Evolutionary conservation across 2,888 invertebrate species (phyloP), one percentile per base, ranked within the genome.

Genomic region (Drosophila barbarae): DNA sequence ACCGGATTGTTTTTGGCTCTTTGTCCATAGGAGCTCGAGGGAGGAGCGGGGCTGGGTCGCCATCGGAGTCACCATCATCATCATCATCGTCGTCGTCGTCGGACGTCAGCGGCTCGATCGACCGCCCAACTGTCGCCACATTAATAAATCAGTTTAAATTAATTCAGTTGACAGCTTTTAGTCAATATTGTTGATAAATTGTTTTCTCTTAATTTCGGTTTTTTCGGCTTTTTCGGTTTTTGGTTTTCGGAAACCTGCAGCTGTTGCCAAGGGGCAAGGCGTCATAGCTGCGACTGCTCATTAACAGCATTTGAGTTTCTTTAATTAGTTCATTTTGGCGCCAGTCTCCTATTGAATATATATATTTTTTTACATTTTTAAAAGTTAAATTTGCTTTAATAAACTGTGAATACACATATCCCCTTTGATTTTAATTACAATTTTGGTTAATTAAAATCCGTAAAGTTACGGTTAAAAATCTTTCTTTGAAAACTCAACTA

Each of bases 121-220:
- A 32, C 66, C 58, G 69, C 42, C 61, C 57, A 60, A 53, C 63
- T 74, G 76, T 79, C 78, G 68, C 71, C 76, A 57, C 63, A 59
- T 71, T 74, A 74, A 81, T 81, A 84, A 84, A 84, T 84, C 76
- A 73, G 67, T 65, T 78, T 54, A 67, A 81, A 78, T 73, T 74
- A 71, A 74, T 72, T 74, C 69, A 60, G 67, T 54, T 53, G 71
- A 72, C 72, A 66, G 60, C 56, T 63, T 66, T 66, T 42, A 64
- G 67, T 53, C 67, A 54, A 47, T 70, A 57, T 56, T 58, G 51
- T 67, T 58, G 58, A 56, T 58, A 46, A 71, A 50, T 70, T 54
- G 63, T 69, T 70, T 61, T 55, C 47, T 49, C 49, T 51, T 57
- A 21, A 42, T 23, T 53, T 65, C 18, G 35, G 50, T 42, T 32